Evolutionary conservation across 2,113 vertebrate species (phyloP).

Genomic region (Blennius ocellaris): DNA sequence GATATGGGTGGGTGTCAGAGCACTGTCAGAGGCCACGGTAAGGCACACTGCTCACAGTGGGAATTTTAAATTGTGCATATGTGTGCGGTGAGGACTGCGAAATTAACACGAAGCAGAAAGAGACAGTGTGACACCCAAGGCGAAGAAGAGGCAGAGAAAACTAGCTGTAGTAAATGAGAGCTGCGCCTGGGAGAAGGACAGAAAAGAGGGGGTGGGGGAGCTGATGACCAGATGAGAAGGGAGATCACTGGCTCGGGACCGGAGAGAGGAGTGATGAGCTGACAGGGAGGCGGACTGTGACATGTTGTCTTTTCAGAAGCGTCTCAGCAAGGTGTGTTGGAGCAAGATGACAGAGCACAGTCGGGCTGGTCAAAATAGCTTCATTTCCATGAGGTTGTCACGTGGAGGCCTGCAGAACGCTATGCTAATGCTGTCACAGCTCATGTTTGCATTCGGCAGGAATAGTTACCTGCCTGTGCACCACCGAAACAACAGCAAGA

Average conservation of each 20-base stretch:
- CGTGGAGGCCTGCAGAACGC: background rate
- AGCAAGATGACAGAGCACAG: conserved; percentile 14
- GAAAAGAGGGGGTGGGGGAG: conserved; percentile 21
- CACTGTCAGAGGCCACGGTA: conserved; percentile 47
- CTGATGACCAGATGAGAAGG: conserved; percentile 20
- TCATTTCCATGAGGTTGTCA: conserved; percentile 8
- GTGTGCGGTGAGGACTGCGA: conserved; percentile 19
- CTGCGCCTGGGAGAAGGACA: conserved; percentile 1
- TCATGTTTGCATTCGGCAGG: conserved; percentile 1
- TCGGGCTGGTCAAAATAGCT: conserved; percentile 27
- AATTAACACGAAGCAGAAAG: conserved; percentile 32
- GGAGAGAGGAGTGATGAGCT: conserved; percentile 7
- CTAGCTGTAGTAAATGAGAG: conserved; percentile 5
- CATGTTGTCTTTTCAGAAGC: conserved; percentile 14
- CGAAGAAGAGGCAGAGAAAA: background rate
- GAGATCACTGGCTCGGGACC: conserved; percentile 20
- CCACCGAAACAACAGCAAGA: background rate
- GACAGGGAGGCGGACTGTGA: conserved; percentile 42
- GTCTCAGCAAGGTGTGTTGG: conserved; percentile 9
- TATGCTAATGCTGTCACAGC: background rate
- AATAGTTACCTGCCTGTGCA: background rate
- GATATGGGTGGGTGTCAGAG: conserved; percentile 51
- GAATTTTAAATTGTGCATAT: conserved; percentile 5
- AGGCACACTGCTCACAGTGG: conserved; percentile 20
- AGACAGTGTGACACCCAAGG: conserved; percentile 29